A percentile compares a stretch with the other conserved stretches of the same genome.
Conservation (phyloP, 1,140 invertebrate genomes). For the Phocides pigmalion region DNA sequence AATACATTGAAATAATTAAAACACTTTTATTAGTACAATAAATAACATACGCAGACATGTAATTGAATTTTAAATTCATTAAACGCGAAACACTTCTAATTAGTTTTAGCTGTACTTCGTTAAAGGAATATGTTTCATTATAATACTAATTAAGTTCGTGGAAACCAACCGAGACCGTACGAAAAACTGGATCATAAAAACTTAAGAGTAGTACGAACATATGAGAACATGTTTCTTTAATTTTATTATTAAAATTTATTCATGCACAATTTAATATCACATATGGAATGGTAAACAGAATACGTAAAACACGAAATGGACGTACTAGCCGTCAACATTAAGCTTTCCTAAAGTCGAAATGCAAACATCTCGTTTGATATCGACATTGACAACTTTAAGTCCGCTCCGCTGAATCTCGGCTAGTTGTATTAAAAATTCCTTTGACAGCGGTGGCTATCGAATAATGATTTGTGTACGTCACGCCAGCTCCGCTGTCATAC, state of each 20-base stretch:
- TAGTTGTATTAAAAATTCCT: conserved; percentile 81
- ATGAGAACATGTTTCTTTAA: conserved; percentile 21
- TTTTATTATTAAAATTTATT: conserved; percentile 27
- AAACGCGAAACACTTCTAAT: conserved; percentile 29
- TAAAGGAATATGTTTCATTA: conserved; percentile 39
- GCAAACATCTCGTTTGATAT: conserved; percentile 39
- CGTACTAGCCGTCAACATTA: conserved; percentile 47
- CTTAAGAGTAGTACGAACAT: conserved; percentile 20
- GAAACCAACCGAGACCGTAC: conserved; percentile 36
- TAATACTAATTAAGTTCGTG: conserved; percentile 43
- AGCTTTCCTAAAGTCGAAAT: conserved; percentile 17
- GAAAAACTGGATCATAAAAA: conserved; percentile 37
- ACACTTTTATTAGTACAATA: conserved; percentile 26
- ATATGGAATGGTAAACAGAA: conserved; percentile 48
- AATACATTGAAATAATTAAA: conserved; percentile 31
- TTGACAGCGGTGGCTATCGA: conserved; percentile 75
- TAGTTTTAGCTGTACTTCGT: conserved; percentile 28
- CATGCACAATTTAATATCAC: conserved; percentile 26
- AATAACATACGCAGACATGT: conserved; percentile 23
- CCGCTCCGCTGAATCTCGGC: conserved; percentile 62
- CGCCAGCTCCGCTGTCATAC: conserved; percentile 72
- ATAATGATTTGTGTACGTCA: conserved; percentile 79
- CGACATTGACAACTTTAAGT: conserved; percentile 58
- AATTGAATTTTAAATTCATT: conserved; percentile 35
- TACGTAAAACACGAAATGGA: conserved; percentile 53